Base-by-base conservation (phyloP, 2,113 vertebrate genomes). In the Ancistrus triradiatus region DNA sequence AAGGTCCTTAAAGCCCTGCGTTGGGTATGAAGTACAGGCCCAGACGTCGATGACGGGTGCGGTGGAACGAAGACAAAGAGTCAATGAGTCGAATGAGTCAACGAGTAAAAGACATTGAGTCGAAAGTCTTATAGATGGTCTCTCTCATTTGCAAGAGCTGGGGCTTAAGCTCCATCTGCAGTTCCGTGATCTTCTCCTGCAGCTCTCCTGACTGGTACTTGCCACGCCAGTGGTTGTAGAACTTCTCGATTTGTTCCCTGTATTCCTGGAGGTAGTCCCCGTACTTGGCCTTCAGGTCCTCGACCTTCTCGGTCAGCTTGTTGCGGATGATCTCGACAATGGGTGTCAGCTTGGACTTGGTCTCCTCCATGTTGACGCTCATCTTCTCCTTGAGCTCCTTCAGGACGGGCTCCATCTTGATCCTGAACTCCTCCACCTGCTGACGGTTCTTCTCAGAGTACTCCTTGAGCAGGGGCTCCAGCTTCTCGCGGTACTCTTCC, bases 291-390 rank as follows among this genome's bases (percentile, higher is more conserved):
- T 59, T 82, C 63, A 94, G 55, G 1, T 59, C 55, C 61, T 89
- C 79, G 74, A 93, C 13, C 31, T 78, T 83, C 59, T 79, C 68
- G 17, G 67, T 59, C 59, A 93, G 2, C 63, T 82, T 88, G 5
- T 0, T 1, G 25, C 83, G 82, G 28, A 95, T 70, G 57, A 37
- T 0, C 0, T 96, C 87, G 0, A 90, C 58, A 0, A 90, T 84
- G 51, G 93, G 90, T 1, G 70, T 65, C 4, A 89, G 52, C 2
- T 56, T 85, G 37, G 46, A 31, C 64, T 84, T 89, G 87, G 95
- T 91, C 5, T 89, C 86, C 57, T 93, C 90, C 38, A 92, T 61
- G 0, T 91, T 89, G 52, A 2, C 18, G 1, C n/a, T 35, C 2
- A 97, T 21, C 2, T 81, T 85, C 18, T 31, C 3, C 0, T 71